These are phyloP conservation scores for Drosophila saltans DNA, from an alignment of 1,140 invertebrate genomes.

Conservation along the genomic window DNA sequence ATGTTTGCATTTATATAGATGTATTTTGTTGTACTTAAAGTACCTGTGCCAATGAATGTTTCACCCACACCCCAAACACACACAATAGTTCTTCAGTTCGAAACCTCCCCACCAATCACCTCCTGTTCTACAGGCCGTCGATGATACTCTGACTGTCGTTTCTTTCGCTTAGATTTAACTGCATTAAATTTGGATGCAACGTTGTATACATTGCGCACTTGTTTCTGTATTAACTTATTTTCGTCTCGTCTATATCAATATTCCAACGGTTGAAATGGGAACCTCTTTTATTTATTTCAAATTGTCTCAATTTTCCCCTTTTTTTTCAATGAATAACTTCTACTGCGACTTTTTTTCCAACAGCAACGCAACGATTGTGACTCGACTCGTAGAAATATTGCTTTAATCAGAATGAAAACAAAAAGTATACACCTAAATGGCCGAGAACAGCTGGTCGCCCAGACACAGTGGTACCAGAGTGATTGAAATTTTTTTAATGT, in stretches of 20 bases:
- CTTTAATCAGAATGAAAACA: constrained; percentile 76
- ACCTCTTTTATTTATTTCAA: neutral
- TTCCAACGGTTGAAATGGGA: neutral
- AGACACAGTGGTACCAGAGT: constrained; percentile 36
- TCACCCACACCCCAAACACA: neutral
- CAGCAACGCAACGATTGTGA: constrained; percentile 43
- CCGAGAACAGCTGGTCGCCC: constrained; percentile 64
- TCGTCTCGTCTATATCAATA: neutral
- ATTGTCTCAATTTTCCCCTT: constrained; percentile 2
- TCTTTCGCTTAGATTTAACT: neutral
- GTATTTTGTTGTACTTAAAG: neutral
- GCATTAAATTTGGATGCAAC: neutral
- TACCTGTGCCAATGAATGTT: neutral
- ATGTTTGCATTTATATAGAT: constrained; percentile 20
- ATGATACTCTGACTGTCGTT: neutral
- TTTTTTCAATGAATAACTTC: constrained; percentile 4
- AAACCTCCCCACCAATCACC: neutral
- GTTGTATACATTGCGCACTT: constrained; percentile 9
- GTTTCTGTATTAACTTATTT: neutral
- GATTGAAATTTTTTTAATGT: neutral
- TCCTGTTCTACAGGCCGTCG: constrained; percentile 8
- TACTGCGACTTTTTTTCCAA: constrained; percentile 14
- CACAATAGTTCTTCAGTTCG: neutral
- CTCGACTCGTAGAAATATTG: constrained; percentile 63
- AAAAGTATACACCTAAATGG: constrained; percentile 70